phyloP scores from a whole-genome alignment of 2,113 vertebrate genomes.

The Phaethon lepturus region DNA sequence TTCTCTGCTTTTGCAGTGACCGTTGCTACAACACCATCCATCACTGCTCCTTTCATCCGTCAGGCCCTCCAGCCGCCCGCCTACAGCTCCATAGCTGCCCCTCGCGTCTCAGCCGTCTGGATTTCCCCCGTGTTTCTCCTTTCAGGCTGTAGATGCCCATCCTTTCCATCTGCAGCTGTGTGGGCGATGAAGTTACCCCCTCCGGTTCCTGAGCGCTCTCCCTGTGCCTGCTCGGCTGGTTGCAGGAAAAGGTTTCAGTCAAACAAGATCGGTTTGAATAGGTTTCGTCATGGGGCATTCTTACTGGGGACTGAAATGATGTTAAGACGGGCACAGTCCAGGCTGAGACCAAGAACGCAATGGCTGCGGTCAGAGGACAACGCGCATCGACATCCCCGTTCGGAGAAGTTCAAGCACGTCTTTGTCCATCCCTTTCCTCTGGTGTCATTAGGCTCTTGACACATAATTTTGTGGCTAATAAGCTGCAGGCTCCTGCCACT shows the following conservation, averaged over 20 bases:
- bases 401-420: not conserved
- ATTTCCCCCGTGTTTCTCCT: not conserved
- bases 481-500: not conserved
- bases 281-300: not conserved
- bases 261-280: not conserved
- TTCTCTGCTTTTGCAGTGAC: conserved; percentile 27
- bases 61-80: not conserved
- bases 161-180: not conserved
- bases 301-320: not conserved
- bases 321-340: not conserved
- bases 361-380: not conserved
- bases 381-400: fast-evolving
- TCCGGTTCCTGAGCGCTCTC: not conserved
- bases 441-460: not conserved
- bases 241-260: not conserved
- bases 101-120: not conserved
- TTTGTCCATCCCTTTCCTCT: not conserved
- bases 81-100: not conserved
- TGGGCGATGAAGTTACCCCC: not conserved
- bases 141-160: not conserved
- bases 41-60: conserved; percentile 19
- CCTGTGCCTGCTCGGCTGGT: not conserved
- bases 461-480: not conserved
- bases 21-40: conserved; percentile 55
- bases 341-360: fast-evolving